Percentiles rank a stretch among this genome's conserved stretches.
phyloP scores from a whole-genome alignment of 2,888 invertebrate genomes.

The Diachrysia chrysitis region DNA sequence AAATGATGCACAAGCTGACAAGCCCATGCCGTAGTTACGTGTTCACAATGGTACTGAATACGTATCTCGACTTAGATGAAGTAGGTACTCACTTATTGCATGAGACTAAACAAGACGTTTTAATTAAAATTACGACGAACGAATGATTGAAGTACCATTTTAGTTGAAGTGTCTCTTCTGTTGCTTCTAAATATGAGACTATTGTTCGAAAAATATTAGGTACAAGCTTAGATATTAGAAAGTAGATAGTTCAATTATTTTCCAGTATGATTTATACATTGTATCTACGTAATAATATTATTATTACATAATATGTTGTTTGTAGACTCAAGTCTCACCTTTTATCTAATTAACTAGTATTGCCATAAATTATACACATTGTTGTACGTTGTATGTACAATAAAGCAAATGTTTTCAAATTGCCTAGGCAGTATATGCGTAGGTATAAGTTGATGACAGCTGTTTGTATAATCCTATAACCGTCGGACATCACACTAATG shows the following conservation, averaged over 20 bases:
- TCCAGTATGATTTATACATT: too few species aligned
- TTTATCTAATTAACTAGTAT: too few species aligned
- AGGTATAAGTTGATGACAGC: background rate
- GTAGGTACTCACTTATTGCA: constrained; percentile 12
- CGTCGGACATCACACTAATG: background rate
- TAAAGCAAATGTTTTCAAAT: too few species aligned
- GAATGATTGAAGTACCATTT: constrained; percentile 5
- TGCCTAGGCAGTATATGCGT: too few species aligned
- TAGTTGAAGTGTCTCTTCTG: constrained; percentile 17
- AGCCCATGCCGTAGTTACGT: constrained; percentile 16
- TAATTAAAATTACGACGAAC: constrained; percentile 33
- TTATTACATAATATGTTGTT: too few species aligned
- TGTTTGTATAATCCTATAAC: background rate
- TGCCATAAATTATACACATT: too few species aligned
- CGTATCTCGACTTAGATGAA: constrained; percentile 11
- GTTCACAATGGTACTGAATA: constrained; percentile 12
- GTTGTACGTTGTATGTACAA: too few species aligned
- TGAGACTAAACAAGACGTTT: constrained; percentile 24
- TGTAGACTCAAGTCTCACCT: too few species aligned
- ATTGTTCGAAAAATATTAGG: background rate
- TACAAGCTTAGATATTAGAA: background rate
- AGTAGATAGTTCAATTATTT: too few species aligned
- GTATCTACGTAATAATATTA: too few species aligned
- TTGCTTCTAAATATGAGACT: background rate
- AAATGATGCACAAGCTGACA: constrained; percentile 31